phyloP scores from a whole-genome alignment of 2,797 vertebrate species.

The Tapirus indicus region DNA sequence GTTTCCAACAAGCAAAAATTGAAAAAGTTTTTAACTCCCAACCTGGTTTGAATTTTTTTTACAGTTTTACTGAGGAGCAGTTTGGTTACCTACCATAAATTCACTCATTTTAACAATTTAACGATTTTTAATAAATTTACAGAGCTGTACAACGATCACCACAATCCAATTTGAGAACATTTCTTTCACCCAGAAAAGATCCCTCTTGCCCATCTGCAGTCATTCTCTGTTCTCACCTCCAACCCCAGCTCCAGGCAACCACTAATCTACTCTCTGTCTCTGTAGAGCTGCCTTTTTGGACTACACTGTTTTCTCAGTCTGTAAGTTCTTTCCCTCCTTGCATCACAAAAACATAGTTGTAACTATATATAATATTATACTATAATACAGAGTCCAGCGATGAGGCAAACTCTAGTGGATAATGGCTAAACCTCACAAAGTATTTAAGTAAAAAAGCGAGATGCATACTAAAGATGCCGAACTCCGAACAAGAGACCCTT shows the following conservation, averaged over 20 bases:
- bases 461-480: background rate
- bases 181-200: background rate
- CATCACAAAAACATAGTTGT: background rate
- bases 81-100: slow-evolving; percentile 2
- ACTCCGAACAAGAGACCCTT: background rate
- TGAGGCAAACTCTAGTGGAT: background rate
- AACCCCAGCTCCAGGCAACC: background rate
- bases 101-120: background rate
- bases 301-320: background rate
- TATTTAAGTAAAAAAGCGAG: slow-evolving; percentile 13
- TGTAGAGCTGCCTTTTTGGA: background rate
- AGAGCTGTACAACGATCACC: background rate
- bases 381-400: background rate
- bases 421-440: background rate
- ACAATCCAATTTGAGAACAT: background rate
- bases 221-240: slow-evolving; percentile 12
- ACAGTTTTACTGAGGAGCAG: slow-evolving; percentile 3
- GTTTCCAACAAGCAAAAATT: background rate
- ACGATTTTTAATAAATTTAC: background rate
- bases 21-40: background rate
- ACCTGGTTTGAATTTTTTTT: background rate
- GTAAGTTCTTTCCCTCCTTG: background rate
- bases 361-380: background rate
- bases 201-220: background rate
- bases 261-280: background rate